Evolutionary conservation across 2,888 invertebrate genomes (phyloP).

Genomic region (Cerceris rybyensis): DNA sequence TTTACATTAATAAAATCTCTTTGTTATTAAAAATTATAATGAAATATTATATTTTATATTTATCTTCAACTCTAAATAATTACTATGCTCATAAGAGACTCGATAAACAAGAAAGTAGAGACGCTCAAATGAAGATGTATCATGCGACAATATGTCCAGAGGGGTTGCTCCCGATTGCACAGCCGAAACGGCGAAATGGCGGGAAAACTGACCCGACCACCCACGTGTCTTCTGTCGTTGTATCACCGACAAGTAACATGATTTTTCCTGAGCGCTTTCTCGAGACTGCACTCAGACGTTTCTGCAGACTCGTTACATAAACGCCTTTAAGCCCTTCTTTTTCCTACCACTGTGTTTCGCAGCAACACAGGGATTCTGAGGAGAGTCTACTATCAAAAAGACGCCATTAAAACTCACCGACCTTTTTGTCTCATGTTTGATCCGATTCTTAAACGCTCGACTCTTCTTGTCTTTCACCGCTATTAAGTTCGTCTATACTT

Average conservation of each 20-base stretch:
- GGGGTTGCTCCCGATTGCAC: conserved; percentile 48
- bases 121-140: not conserved
- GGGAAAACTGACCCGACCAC: conserved; percentile 49
- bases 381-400: not conserved
- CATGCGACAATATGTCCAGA: conserved; percentile 6
- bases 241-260: conserved; percentile 37
- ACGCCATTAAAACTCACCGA: not conserved
- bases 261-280: conserved; percentile 49
- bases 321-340: conserved; percentile 2
- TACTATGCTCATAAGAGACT: too few relatives aligned
- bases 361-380: not conserved
- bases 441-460: not conserved
- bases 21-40: too few relatives aligned
- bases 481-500: too few relatives aligned
- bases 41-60: too few relatives aligned
- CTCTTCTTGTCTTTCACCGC: not conserved
- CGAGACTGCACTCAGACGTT: conserved; percentile 20
- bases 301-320: conserved; percentile 33
- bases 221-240: conserved; percentile 25
- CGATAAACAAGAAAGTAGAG: too few relatives aligned
- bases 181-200: conserved; percentile 39
- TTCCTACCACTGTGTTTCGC: not conserved
- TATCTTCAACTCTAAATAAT: too few relatives aligned
- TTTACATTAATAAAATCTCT: too few relatives aligned
- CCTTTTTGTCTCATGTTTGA: not conserved